Base-by-base conservation (phyloP, 1,140 invertebrate genomes). In the Brachystomella parvula region DNA sequence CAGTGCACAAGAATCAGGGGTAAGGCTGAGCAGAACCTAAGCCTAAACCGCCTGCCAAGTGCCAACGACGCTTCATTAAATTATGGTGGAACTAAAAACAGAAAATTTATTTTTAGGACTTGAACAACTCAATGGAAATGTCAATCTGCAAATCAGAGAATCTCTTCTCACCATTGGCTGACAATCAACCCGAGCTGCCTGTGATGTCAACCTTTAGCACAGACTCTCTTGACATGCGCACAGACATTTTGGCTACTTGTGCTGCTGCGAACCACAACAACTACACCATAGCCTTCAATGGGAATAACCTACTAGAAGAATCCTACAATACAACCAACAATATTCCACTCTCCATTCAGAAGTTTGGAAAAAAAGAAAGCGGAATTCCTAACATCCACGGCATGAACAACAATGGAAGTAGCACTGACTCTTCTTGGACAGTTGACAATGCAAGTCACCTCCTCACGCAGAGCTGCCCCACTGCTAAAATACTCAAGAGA, bases 281-380 rank as follows among this genome's bases (percentile, higher is more conserved):
- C 79, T 95, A 95, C 76, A 95, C 91, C 61, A 93, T 95, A 74
- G 91, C 91, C 58, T 94, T 94, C 75, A 90, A 94, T 80, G 67
- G 67, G 6, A 57, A 60, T 33, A 57, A 35, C 21, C 9, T 63
- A 3, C 90, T 89, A 47, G 47, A 65, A 62, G 67, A 71, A n/a
- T 60, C 61, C n/a, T 64, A 64, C 2, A 68, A 61, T 6, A 69
- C 70, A 2, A 39, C 63, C 15, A 32, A 57, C 6, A 65, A 32
- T 15, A 9, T 56, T 9, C 53, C n/a, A n/a, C n/a, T n/a, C n/a
- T n/a, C n/a, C n/a, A n/a, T n/a, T n/a, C n/a, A n/a, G n/a, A n/a
- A n/a, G 26, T 56, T 6, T 19, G 3, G 21, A 24, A 39, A 59
- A 17, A 60, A 60, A 33, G 49, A 60, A 30, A 47, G 49, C 29